Conservation (phyloP, 2,888 invertebrate genomes). For the Baccha elongata region DNA sequence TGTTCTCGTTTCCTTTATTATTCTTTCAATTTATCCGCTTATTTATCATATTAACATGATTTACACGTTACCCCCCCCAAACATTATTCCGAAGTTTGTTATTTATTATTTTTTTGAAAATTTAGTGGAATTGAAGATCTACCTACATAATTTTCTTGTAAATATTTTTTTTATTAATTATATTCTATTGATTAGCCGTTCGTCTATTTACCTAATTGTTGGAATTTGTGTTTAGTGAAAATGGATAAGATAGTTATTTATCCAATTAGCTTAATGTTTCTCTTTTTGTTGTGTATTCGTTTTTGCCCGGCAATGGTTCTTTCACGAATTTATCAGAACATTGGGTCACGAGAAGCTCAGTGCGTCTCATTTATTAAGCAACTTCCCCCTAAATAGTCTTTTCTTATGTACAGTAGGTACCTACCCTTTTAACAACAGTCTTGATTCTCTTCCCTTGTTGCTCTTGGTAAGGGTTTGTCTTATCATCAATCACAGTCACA, state of each 20-base stretch:
- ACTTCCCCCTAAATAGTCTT: not conserved
- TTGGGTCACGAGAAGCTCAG: conserved; percentile 20
- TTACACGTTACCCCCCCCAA: conserved; percentile 13
- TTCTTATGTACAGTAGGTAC: not conserved
- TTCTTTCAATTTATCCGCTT: conserved; percentile 24
- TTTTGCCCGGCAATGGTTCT: not conserved
- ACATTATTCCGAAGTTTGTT: not conserved
- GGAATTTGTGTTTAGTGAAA: not conserved
- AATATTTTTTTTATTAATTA: not conserved
- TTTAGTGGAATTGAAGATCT: conserved; percentile 29
- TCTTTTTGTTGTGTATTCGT: conserved; percentile 3
- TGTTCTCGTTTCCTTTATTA: conserved; percentile 32
- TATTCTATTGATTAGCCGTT: not conserved
- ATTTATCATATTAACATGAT: conserved; percentile 57
- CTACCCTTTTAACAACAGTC: no score
- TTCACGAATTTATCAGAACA: not conserved
- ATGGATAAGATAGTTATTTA: not conserved
- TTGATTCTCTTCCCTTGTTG: no score
- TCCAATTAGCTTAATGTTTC: conserved; percentile 11
- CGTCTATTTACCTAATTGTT: not conserved
- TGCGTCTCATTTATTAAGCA: not conserved
- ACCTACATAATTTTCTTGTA: conserved; percentile 33
- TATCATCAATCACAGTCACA: not conserved
- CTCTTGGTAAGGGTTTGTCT: not conserved
- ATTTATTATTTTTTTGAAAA: conserved; percentile 19